A percentile compares a stretch with the other conserved stretches of the same genome.
These are phyloP conservation scores for Maniola jurtina DNA, from an alignment of 1,140 invertebrate species.

Conservation along the genomic window DNA sequence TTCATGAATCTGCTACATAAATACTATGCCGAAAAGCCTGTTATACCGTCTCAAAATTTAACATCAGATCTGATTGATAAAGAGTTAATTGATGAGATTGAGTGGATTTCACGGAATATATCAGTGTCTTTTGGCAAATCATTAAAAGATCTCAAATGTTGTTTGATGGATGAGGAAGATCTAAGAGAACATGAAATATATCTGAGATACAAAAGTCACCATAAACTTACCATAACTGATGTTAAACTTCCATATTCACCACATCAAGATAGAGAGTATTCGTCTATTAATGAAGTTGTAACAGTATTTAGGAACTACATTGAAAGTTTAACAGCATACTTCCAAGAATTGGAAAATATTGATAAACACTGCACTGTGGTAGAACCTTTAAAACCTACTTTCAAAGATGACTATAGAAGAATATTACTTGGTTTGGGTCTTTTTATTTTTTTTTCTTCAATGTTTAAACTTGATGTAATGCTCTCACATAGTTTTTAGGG, in stretches of 20 bases:
- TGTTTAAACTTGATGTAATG: neutral
- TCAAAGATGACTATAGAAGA: slow-evolving; percentile 59
- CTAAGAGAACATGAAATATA: slow-evolving; percentile 48
- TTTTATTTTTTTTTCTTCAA: neutral
- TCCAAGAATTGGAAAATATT: slow-evolving; percentile 54
- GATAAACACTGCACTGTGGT: slow-evolving; percentile 51
- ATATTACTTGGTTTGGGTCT: slow-evolving; percentile 47
- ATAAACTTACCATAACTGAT: slow-evolving; percentile 42
- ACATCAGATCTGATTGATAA: slow-evolving; percentile 41
- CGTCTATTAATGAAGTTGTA: slow-evolving; percentile 45
- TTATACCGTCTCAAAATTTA: slow-evolving; percentile 28
- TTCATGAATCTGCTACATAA: slow-evolving; percentile 11
- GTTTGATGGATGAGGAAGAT: slow-evolving; percentile 40
- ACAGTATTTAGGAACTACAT: slow-evolving; percentile 41
- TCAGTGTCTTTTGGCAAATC: slow-evolving; percentile 51
- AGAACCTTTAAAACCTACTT: slow-evolving; percentile 53
- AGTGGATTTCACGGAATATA: slow-evolving; percentile 23
- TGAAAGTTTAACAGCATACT: slow-evolving; percentile 46
- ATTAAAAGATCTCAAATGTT: slow-evolving; percentile 51
- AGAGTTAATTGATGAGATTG: slow-evolving; percentile 51
- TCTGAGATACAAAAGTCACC: slow-evolving; percentile 43
- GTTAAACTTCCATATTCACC: slow-evolving; percentile 43
- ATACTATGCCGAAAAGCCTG: slow-evolving; percentile 4
- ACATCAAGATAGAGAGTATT: slow-evolving; percentile 49
- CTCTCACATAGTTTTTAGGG: too few relatives aligned